A percentile compares a stretch with the other conserved stretches of the same genome.
These are phyloP conservation scores for Horisme vitalbata DNA, from an alignment of 2,888 invertebrate genomes.

Conservation along the genomic window DNA sequence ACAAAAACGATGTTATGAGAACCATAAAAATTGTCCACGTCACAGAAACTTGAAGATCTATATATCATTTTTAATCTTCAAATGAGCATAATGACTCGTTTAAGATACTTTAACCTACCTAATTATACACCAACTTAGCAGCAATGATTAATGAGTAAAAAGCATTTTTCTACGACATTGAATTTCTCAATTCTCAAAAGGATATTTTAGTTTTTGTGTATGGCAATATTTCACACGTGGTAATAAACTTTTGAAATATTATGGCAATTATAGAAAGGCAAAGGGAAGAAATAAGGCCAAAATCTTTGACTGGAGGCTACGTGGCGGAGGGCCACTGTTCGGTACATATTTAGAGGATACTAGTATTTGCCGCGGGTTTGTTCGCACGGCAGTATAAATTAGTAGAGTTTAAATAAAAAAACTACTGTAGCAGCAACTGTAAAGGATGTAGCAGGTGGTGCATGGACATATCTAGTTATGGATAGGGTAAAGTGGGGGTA, in stretches of 20 bases:
- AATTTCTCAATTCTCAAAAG: conserved; percentile 24
- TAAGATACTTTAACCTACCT: conserved; percentile 10
- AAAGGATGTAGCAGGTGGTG: no score
- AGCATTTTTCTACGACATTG: conserved; percentile 23
- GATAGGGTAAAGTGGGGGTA: no score
- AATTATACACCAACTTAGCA: conserved; percentile 20
- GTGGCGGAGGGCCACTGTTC: conserved; percentile 75
- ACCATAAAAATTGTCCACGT: conserved; percentile 7
- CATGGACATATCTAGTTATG: no score
- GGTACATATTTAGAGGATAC: conserved; percentile 55
- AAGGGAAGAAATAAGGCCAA: conserved; percentile 62
- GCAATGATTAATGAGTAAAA: conserved; percentile 19
- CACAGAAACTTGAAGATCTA: background rate
- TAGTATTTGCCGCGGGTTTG: conserved; percentile 9
- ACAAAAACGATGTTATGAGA: background rate
- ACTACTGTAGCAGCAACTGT: no score
- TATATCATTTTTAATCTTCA: conserved; percentile 8
- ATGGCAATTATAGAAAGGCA: conserved; percentile 64
- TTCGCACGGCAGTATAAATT: background rate
- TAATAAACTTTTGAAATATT: conserved; percentile 66
- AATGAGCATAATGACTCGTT: conserved; percentile 14
- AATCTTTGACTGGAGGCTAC: conserved; percentile 60
- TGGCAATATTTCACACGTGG: conserved; percentile 57
- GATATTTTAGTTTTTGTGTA: conserved; percentile 26
- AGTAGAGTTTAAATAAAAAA: no score